Evolutionary conservation across 2,113 vertebrate species (phyloP), one percentile per base, ranked within the genome.

Genomic region (Pagrus major): DNA sequence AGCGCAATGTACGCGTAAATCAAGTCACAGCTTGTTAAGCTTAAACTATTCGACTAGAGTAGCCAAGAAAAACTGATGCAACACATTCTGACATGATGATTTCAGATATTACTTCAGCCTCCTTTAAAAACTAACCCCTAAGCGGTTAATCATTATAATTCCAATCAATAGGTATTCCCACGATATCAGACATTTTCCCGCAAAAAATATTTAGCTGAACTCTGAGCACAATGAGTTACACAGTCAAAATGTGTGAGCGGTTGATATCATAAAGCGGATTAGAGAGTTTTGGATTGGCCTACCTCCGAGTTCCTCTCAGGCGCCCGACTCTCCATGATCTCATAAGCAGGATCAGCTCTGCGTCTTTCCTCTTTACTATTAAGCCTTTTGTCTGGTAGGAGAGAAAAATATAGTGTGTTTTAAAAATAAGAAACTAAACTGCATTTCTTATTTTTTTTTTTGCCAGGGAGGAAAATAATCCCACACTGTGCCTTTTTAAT

Each of bases 301-400:
- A 95, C 95, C 95, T 95, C 95, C 0, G 72, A 80, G 78, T 69
- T 94, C 84, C 85, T 94, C 75, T 94, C 94, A 31, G 77, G 23
- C 25, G 72, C 54, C 42, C 88, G 89, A 47, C 81, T 83, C 61
- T 95, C 95, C 94, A 93, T 95, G 76, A 94, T 72, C 82, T 91
- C 94, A 69, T 94, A 93, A 51, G 93, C 78, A 42, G 90, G 88
- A 84, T 93, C 91, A 27, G 71, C 78, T 90, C 88, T 90, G 58
- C 74, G 77, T 75, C 84, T 77, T 33, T 94, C 94, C 49, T 87
- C 91, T 80, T 86, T 92, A 47, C 84, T 73, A 25, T 31, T 80
- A 52, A 80, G 76, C 77, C 81, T 90, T 86, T 94, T 94, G 74
- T 94, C 95, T 95, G 81, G 54, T 52, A 47, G 64, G 20, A 74